Conservation (phyloP, 2,888 invertebrate genomes). For the Diaperis boleti region DNA sequence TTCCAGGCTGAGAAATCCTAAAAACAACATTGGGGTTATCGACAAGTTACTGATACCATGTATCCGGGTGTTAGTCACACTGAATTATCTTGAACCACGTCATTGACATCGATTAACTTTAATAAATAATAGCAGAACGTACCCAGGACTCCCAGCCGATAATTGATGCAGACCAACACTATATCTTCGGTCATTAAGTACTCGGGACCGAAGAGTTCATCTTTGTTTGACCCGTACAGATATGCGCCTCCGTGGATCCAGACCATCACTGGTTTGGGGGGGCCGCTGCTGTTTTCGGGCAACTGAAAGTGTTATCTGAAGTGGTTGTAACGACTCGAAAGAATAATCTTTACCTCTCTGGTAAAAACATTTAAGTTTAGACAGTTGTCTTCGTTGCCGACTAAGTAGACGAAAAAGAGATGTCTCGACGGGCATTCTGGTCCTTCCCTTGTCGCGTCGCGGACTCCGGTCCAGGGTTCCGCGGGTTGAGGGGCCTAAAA, state of each 20-base stretch:
- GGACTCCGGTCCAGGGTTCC: constrained; percentile 52
- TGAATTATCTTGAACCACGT: too few relatives aligned
- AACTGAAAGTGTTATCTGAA: constrained; percentile 37
- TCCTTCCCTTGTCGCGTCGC: constrained; percentile 51
- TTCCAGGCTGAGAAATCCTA: constrained; percentile 68
- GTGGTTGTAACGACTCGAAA: not conserved
- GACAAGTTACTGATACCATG: too few relatives aligned
- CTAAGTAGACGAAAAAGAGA: constrained; percentile 58
- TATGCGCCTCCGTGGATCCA: constrained; percentile 66
- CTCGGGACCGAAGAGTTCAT: constrained; percentile 60
- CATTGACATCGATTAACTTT: constrained; percentile 33
- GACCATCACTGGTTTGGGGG: constrained; percentile 63
- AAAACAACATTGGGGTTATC: constrained; percentile 44
- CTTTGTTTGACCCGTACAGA: constrained; percentile 58
- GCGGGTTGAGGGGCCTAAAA: constrained; percentile 52
- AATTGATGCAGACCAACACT: constrained; percentile 62
- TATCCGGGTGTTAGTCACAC: too few relatives aligned
- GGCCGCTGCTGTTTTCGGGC: constrained; percentile 23
- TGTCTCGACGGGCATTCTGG: constrained; percentile 55
- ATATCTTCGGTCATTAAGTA: constrained; percentile 62
- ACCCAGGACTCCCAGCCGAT: constrained; percentile 63
- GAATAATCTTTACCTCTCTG: constrained; percentile 54
- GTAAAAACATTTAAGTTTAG: constrained; percentile 68
- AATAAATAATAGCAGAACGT: constrained; percentile 36
- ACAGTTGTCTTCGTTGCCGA: constrained; percentile 69